Conservation (phyloP, 1,140 invertebrate genomes). For the Drosophila azteca region DNA sequence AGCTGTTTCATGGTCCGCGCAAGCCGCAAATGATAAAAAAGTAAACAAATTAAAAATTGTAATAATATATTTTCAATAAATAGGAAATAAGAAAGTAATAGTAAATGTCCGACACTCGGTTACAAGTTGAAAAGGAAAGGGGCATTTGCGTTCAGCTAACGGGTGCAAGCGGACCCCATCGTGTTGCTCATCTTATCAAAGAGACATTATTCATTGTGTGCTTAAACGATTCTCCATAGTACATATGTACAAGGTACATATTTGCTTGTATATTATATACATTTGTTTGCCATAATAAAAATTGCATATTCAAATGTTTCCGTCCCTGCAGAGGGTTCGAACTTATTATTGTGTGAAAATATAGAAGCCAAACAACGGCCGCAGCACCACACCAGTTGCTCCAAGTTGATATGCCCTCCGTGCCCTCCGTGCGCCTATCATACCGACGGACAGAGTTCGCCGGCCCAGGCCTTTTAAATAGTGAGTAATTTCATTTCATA, state of each 20-base stretch:
- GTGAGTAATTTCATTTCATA: conserved; percentile 22
- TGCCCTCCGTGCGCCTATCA: conserved; percentile 14
- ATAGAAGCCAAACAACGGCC: conserved; percentile 37
- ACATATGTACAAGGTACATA: conserved; percentile 11
- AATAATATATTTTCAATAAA: too few relatives aligned
- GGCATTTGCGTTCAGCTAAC: too few relatives aligned
- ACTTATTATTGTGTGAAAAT: conserved; percentile 27
- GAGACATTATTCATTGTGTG: conserved; percentile 21
- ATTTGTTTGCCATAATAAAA: not conserved
- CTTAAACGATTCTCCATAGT: conserved; percentile 20
- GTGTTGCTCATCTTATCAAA: too few relatives aligned
- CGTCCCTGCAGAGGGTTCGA: conserved; percentile 13
- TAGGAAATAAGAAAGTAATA: too few relatives aligned
- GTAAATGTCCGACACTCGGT: too few relatives aligned
- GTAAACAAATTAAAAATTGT: too few relatives aligned
- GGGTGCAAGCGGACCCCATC: too few relatives aligned
- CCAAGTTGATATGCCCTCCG: conserved; percentile 33
- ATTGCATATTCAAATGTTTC: not conserved
- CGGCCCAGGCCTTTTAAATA: conserved; percentile 27
- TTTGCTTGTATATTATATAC: conserved; percentile 3
- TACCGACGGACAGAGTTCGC: conserved; percentile 29
- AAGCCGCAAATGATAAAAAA: too few relatives aligned
- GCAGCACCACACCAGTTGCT: conserved; percentile 37
- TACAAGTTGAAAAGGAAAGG: too few relatives aligned
- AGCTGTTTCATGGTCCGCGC: too few relatives aligned